A percentile compares a stretch with the other conserved stretches of the same genome.
These are phyloP conservation scores for Anolis sagrei DNA, from an alignment of 2,113 vertebrate species.

Conservation along the genomic window DNA sequence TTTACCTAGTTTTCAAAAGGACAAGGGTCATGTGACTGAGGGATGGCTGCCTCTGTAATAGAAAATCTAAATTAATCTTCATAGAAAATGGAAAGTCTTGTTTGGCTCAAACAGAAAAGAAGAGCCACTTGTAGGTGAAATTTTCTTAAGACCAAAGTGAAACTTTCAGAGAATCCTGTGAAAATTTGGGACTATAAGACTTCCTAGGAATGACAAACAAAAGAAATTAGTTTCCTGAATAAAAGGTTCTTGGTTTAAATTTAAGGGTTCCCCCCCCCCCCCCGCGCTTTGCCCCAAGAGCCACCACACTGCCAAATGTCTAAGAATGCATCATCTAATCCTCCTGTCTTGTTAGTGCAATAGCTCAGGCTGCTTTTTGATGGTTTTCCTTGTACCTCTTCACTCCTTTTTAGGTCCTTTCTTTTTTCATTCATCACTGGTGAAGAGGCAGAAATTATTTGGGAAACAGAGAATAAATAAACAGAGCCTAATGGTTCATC, in stretches of 20 bases:
- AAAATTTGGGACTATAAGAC: slow-evolving; percentile 37
- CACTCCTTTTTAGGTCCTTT: slow-evolving; percentile 6
- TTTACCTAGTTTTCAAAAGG: slow-evolving; percentile 72
- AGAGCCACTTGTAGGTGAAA: slow-evolving; percentile 73
- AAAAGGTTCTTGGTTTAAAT: slow-evolving; percentile 54
- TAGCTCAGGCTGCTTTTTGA: background rate
- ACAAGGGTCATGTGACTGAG: slow-evolving; percentile 58
- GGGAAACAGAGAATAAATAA: background rate
- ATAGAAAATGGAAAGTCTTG: slow-evolving; percentile 64
- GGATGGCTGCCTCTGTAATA: slow-evolving; percentile 62
- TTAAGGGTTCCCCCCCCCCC: slow-evolving; percentile 49
- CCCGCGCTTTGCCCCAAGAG: slow-evolving; percentile 40
- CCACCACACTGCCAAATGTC: slow-evolving; percentile 36
- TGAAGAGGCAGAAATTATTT: rapidly evolving
- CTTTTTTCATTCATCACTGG: slow-evolving; percentile 16
- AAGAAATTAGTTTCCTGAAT: slow-evolving; percentile 40
- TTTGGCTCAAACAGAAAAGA: slow-evolving; percentile 70
- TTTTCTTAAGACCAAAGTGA: slow-evolving; percentile 73
- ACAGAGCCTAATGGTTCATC: background rate
- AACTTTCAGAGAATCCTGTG: slow-evolving; percentile 61
- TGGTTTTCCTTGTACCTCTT: slow-evolving; percentile 2
- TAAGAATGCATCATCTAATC: slow-evolving; percentile 13
- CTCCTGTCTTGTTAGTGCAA: slow-evolving; percentile 14
- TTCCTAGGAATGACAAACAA: slow-evolving; percentile 63
- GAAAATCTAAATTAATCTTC: slow-evolving; percentile 79